Evolutionary conservation across 2,888 invertebrate genomes (phyloP).

Genomic region (Drosophila eohydei): DNA sequence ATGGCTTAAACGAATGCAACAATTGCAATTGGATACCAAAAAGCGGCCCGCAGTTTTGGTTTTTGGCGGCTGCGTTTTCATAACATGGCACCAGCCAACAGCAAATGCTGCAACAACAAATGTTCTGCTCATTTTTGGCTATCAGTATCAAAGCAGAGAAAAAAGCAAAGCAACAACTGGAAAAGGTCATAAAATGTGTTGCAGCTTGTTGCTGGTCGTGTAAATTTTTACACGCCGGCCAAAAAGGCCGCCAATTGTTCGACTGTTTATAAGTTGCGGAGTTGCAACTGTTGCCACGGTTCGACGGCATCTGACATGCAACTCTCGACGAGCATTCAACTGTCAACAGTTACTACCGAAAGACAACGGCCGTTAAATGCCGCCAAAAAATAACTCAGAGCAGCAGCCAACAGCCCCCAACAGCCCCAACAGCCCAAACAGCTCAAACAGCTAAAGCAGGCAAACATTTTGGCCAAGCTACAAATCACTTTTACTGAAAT

Average conservation of each 20-base stretch:
- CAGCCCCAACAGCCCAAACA: slow-evolving; percentile 3
- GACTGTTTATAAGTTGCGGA: slow-evolving; percentile 45
- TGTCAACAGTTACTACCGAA: slow-evolving; percentile 83
- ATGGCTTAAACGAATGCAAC: slow-evolving; percentile 43
- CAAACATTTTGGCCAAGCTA: slow-evolving; percentile 74
- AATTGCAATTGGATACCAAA: slow-evolving; percentile 57
- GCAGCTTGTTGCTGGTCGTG: slow-evolving; percentile 71
- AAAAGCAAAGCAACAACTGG: slow-evolving; percentile 60
- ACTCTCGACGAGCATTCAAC: slow-evolving; percentile 82
- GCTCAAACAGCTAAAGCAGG: slow-evolving; percentile 8
- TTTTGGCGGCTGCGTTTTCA: slow-evolving; percentile 63
- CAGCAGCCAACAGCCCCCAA: slow-evolving; percentile 30
- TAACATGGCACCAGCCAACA: slow-evolving; percentile 60
- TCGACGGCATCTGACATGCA: slow-evolving; percentile 78
- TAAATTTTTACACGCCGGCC: slow-evolving; percentile 76
- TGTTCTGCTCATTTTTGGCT: slow-evolving; percentile 72
- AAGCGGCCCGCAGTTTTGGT: slow-evolving; percentile 61
- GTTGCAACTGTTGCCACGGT: slow-evolving; percentile 44
- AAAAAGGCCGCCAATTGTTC: slow-evolving; percentile 73
- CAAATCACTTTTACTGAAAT: slow-evolving; percentile 77
- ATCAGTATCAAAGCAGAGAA: slow-evolving; percentile 58
- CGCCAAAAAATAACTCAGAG: slow-evolving; percentile 77
- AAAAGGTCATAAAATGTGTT: slow-evolving; percentile 79
- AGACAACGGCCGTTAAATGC: slow-evolving; percentile 77
- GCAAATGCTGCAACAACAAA: slow-evolving; percentile 37